Evolutionary conservation across 1,140 invertebrate genomes (phyloP).

Genomic region (Caenorhabditis brenneri): DNA sequence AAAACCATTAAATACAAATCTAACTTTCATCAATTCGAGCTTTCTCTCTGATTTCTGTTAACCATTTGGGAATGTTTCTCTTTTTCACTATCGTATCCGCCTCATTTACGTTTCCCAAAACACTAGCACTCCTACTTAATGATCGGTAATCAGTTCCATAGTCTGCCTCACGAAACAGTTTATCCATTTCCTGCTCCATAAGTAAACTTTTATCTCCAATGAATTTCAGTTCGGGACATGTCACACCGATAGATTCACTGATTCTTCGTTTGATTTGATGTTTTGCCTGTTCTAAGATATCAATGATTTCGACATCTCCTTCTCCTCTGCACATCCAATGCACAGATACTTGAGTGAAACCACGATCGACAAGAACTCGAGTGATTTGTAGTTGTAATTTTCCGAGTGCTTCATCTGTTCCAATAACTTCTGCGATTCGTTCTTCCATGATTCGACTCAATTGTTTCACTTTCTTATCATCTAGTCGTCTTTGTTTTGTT

Average conservation of each 20-base stretch:
- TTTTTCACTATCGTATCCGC: not conserved
- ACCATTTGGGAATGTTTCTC: not conserved
- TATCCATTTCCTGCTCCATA: conserved; percentile 19
- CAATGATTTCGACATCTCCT: not conserved
- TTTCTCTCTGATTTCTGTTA: not conserved
- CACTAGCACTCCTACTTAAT: conserved; percentile 5
- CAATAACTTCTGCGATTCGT: not conserved
- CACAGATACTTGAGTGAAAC: conserved; percentile 6
- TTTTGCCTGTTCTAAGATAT: not conserved
- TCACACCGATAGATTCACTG: not conserved
- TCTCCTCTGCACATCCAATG: conserved; percentile 18
- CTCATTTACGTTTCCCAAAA: conserved; percentile 3
- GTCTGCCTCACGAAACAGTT: not conserved
- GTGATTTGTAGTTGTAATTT: not conserved
- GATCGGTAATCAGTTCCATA: conserved; percentile 12
- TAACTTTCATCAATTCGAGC: not conserved
- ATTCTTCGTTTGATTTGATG: conserved; percentile 11
- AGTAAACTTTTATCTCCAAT: not conserved
- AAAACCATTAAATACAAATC: not conserved
- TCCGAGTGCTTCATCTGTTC: conserved; percentile 2
- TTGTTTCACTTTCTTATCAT: not conserved
- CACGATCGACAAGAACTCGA: conserved; percentile 6
- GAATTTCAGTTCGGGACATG: conserved; percentile 5
- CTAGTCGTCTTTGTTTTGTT: conserved; percentile 1
- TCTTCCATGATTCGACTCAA: conserved; percentile 9